Conservation (phyloP, 2,888 invertebrate species). For the Heliconius erato region DNA sequence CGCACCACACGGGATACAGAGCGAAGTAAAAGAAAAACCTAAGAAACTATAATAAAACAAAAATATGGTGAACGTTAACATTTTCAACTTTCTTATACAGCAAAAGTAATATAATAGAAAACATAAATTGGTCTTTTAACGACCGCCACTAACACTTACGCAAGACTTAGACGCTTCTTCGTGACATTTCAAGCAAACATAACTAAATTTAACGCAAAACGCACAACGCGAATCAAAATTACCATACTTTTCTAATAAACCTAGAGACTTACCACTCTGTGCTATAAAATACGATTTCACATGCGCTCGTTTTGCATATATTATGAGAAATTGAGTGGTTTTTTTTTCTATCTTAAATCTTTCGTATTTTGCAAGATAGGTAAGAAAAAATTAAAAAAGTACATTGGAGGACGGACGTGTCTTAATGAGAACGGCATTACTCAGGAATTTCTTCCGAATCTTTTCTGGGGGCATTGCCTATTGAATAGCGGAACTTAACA, state of each 20-base stretch:
- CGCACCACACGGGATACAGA: no score
- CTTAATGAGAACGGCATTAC: no score
- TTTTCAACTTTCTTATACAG: not conserved
- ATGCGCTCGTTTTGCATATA: conserved; percentile 16
- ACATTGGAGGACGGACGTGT: no score
- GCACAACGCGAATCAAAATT: conserved; percentile 25
- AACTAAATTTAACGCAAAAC: conserved; percentile 32
- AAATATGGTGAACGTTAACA: not conserved
- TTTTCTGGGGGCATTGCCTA: no score
- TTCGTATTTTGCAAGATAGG: not conserved
- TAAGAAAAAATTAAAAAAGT: not conserved
- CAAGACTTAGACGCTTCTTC: conserved; percentile 26
- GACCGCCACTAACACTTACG: conserved; percentile 13
- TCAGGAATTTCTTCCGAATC: no score
- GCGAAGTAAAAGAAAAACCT: not conserved
- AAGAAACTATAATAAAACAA: not conserved
- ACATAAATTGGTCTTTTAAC: conserved; percentile 30
- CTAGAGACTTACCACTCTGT: conserved; percentile 21
- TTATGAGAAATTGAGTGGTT: not conserved
- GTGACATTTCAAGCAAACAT: conserved; percentile 39
- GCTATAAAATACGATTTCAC: conserved; percentile 35
- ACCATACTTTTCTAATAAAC: conserved; percentile 39
- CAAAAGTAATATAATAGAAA: conserved; percentile 24
- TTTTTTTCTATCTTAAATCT: not conserved
- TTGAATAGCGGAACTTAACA: no score